Base-by-base conservation (phyloP, 2,888 invertebrate genomes). In the Ethmia dodecea region DNA sequence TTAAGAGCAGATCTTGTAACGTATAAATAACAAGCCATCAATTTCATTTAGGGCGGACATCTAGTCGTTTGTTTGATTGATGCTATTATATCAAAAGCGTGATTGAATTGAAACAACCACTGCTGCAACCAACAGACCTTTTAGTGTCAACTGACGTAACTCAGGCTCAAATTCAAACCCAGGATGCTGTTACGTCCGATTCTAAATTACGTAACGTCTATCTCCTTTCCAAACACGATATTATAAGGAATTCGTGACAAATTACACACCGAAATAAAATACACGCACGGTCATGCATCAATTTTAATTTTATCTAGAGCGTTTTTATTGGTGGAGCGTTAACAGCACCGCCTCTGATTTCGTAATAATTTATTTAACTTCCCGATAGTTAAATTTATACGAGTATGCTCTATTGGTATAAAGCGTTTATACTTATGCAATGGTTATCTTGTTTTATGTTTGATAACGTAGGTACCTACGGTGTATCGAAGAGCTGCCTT, bases 321-420 rank as follows among this genome's bases (percentile, higher is more conserved):
- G 60, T 55, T 70, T 68, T 70, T 67, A 67, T 58, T 53, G 49
- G 39, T 34, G 45, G 49, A 48, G 64, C 69, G 59, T 62, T 64
- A 61, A 38, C 33, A 31, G 40, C 35, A 40, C 45, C 57, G 60
- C 60, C 56, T 54, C 31, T 26, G 29, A 40, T 64, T 66, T 49
- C 44, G 40, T 42, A 62, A 65, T 45, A 45, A 49, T 56, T 41
- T 56, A 48, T 52, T 52, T 57, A 51, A 51, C 48, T 42, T 38
- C 46, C 51, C 49, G 50, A 40, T 40, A 36, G 46, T 49, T 50
- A 52, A 51, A 49, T 18, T 41, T 45, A 33, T 33, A 20, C 25
- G 15, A 16, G 8, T 22, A 22, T n/a, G 22, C n/a, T 22, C 8
- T n/a, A 1, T 22, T n/a, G 22, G n/a, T 22, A 5, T 18, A n/a